A percentile compares a stretch with the other conserved stretches of the same genome.
Conservation (phyloP, 2,113 vertebrate species). For the Bos taurus region ARS-UCD2.0 NC_037337.1:75621501-75622000, state of each 20-base stretch:
- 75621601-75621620: background rate
- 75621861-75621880: background rate
- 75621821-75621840: background rate
- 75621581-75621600: slow-evolving; percentile 32
- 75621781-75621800: background rate
- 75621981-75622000: background rate
- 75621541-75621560: background rate
- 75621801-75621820: background rate
- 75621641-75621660: background rate
- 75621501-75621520: background rate
- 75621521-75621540: background rate
- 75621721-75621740: background rate
- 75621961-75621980: background rate
- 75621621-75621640: background rate
- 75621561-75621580: slow-evolving; percentile 54
- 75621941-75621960: background rate
- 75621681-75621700: background rate
- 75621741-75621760: background rate
- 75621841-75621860: background rate
- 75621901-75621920: background rate
- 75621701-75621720: background rate
- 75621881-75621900: background rate
- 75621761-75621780: background rate
- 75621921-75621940: background rate
- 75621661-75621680: background rate